A percentile compares a stretch with the other conserved stretches of the same genome.
These are phyloP conservation scores for Setipinna tenuifilis DNA, from an alignment of 2,797 vertebrate species.

Conservation along the genomic window DNA sequence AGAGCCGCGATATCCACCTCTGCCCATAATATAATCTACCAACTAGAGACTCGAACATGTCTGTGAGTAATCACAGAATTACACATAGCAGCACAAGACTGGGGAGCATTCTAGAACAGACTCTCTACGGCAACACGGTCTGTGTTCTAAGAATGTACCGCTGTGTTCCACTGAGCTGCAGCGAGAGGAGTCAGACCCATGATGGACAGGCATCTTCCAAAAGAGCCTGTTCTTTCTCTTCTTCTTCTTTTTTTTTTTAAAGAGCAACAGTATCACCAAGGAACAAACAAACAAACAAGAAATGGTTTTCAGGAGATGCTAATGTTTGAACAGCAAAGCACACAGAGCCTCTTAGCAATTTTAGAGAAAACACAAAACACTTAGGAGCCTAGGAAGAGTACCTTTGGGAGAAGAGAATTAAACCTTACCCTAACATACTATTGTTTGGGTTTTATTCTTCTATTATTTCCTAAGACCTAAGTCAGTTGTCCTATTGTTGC, in stretches of 20 bases:
- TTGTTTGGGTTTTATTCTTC: no score
- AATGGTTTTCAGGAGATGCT: background rate
- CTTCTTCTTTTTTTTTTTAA: no score
- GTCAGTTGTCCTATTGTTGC: no score
- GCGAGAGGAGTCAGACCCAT: slow-evolving; percentile 50
- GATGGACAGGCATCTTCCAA: slow-evolving; percentile 36
- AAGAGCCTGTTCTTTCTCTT: slow-evolving; percentile 45
- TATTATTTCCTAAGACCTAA: no score
- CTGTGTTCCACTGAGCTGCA: slow-evolving; percentile 48
- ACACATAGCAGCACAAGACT: background rate
- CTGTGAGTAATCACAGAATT: background rate
- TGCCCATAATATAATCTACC: background rate
- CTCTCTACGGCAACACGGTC: slow-evolving; percentile 23
- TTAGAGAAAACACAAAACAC: no score
- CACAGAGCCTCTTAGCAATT: background rate
- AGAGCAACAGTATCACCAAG: background rate
- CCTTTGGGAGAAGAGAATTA: no score
- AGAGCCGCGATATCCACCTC: no score
- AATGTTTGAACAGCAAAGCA: background rate
- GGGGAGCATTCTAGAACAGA: background rate
- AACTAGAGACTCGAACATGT: background rate
- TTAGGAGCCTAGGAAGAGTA: no score
- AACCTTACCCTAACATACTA: no score
- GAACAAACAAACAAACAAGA: background rate
- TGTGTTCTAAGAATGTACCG: slow-evolving; percentile 42